Percentiles rank a stretch among this genome's conserved stretches.
Evolutionary conservation across 2,888 invertebrate genomes (phyloP).

Genomic region (Camptogramma bilineatum): DNA sequence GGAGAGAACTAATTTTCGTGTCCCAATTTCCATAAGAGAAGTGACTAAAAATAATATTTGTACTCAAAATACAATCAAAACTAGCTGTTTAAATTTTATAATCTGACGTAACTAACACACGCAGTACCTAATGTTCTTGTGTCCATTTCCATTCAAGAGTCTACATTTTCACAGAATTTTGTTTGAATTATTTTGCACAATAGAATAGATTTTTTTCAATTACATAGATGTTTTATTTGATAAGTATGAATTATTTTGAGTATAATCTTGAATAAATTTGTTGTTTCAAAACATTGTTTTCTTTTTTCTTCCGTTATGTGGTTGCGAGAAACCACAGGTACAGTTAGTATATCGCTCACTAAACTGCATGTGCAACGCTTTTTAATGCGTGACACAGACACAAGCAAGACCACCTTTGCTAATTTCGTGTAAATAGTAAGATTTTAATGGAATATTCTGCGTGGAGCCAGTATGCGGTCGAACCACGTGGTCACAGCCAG

Average conservation of each 20-base stretch:
- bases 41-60: no score
- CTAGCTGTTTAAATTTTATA: background rate
- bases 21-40: background rate
- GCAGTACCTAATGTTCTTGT: background rate
- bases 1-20: background rate
- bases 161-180: constrained; percentile 7
- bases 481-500: background rate
- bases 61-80: no score
- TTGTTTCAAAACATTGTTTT: constrained; percentile 35
- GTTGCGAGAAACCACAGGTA: no score
- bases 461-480: no score
- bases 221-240: background rate
- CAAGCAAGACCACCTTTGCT: no score
- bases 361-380: no score
- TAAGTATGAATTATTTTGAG: background rate
- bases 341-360: no score
- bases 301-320: background rate
- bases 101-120: background rate
- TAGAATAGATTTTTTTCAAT: constrained; percentile 20
- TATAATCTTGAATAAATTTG: constrained; percentile 37
- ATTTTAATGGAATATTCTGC: no score
- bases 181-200: constrained; percentile 32
- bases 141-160: background rate
- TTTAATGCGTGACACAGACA: no score
- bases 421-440: no score